Evolutionary conservation across 2,888 invertebrate genomes (phyloP), one percentile per base, ranked within the genome.

Genomic region (Onchidella celtica): DNA sequence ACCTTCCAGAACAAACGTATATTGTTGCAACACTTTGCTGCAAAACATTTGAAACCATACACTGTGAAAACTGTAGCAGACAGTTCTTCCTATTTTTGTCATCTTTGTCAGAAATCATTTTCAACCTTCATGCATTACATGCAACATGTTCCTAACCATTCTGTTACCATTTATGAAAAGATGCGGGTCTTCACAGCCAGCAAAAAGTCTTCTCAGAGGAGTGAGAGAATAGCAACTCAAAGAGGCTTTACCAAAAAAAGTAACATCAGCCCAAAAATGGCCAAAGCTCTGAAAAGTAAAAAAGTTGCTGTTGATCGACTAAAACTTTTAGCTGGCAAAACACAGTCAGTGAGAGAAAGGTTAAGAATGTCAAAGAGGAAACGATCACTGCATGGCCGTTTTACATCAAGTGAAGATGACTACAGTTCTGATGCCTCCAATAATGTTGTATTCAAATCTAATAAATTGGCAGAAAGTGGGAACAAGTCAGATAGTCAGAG

Each of bases 121-220:
- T 70, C 81, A 36, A 73, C 79, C 29, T 86, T 79, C 72, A 79
- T 80, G 57, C 75, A 72, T 17, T 86, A 82, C 75, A 80, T 86
- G 75, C 76, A 83, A 14, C 86, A 86, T 79, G 81, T 84, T 55
- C 83, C 80, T 6, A 75, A 81, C 65, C 86, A 86, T 73, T 68
- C 84, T 11, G 65, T 61, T 24, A 74, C 82, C 55, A 83, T 86
- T 24, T 65, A 83, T 17, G 76, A 85, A 27, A 86, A 81, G 61
- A 83, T 84, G 72, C 66, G 83, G 34, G 76, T 68, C 17, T 66
- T 81, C 68, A 79, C 47, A 59, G 61, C 47, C 21, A 34, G 29
- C 3, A 69, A 70, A 14, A 57, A 27, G 6, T 55, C 36, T 3
- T 9, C 61, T 0, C 79, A 66, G n/a, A 72, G 73, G 6, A 81